Conservation (phyloP, 2,113 vertebrate genomes). For the Etia nguti region DNA sequence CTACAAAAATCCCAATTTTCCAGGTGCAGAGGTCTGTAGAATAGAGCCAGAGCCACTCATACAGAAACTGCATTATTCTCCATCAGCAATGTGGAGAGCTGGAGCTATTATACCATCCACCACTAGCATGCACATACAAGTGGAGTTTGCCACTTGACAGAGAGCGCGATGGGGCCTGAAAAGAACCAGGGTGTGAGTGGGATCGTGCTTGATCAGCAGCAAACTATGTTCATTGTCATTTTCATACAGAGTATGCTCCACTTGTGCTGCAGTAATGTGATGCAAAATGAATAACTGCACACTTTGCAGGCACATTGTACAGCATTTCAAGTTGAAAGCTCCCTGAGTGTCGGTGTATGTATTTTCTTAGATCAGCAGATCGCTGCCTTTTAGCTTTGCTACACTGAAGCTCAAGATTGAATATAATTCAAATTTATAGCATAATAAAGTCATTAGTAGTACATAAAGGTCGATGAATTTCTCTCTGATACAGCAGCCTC, state of each 20-base stretch:
- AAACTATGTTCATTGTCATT: constrained; percentile 31
- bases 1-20: constrained; percentile 49
- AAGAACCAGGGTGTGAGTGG: constrained; percentile 31
- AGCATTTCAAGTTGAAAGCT: constrained; percentile 25
- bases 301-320: constrained; percentile 14
- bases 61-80: constrained; percentile 49
- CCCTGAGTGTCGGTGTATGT: neutral
- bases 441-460: constrained; percentile 21
- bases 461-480: constrained; percentile 10
- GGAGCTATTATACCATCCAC: constrained; percentile 40
- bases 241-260: constrained; percentile 13
- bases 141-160: constrained; percentile 52
- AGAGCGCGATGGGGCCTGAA: constrained; percentile 32
- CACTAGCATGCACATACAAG: constrained; percentile 34
- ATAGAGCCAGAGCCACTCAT: constrained; percentile 40
- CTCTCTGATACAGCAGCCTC: neutral
- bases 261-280: constrained; percentile 23
- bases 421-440: neutral
- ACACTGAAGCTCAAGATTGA: neutral
- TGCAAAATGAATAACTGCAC: constrained; percentile 22
- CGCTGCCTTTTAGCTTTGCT: neutral
- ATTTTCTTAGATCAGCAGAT: neutral
- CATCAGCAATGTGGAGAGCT: constrained; percentile 20
- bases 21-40: constrained; percentile 52
- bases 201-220: constrained; percentile 25